Conservation (phyloP, 2,888 invertebrate genomes). For the Shargacucullia verbasci region DNA sequence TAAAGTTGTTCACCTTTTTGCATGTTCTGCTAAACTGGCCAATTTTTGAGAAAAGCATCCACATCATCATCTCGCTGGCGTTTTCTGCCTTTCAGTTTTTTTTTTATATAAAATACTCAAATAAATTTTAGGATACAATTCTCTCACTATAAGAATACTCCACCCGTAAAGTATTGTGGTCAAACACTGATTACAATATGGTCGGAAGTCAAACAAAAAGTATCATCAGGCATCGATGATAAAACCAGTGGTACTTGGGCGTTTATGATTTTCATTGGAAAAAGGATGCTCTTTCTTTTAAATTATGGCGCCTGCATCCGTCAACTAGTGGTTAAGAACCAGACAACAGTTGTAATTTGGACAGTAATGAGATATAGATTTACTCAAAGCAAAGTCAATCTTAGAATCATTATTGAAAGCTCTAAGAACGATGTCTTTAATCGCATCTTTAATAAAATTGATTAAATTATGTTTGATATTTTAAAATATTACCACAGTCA, state of each 20-base stretch:
- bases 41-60: too few species aligned
- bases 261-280: conserved; percentile 28
- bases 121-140: background rate
- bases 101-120: background rate
- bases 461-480: too few species aligned
- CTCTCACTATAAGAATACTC: conserved; percentile 25
- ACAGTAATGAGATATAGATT: background rate
- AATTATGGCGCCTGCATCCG: conserved; percentile 37
- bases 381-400: too few species aligned
- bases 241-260: conserved; percentile 29
- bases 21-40: too few species aligned
- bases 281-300: conserved; percentile 32
- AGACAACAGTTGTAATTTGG: background rate
- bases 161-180: conserved; percentile 11
- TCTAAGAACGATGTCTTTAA: too few species aligned
- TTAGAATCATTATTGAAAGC: too few species aligned
- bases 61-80: too few species aligned
- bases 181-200: conserved; percentile 17
- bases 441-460: too few species aligned
- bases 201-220: conserved; percentile 22
- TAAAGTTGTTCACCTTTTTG: too few species aligned
- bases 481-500: too few species aligned
- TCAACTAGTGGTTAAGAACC: conserved; percentile 20
- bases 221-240: conserved; percentile 25
- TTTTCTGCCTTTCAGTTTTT: too few species aligned